These are phyloP conservation scores for Poicephalus gulielmi DNA, from an alignment of 2,113 vertebrate genomes.

Conservation along the genomic window DNA sequence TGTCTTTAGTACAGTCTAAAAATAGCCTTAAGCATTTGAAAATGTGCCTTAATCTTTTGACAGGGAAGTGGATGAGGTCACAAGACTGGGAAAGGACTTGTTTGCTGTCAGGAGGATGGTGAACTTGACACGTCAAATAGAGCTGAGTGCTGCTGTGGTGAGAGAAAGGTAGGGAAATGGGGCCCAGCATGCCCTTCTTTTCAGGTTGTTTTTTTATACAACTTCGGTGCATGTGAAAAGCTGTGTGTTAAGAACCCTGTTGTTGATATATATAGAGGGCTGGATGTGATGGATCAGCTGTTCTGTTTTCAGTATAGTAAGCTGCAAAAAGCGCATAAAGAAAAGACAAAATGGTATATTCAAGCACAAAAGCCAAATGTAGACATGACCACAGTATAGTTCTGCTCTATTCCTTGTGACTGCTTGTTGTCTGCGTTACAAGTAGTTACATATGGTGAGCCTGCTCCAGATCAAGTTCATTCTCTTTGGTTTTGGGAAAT, in stretches of 20 bases:
- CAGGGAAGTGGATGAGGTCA: conserved; percentile 52
- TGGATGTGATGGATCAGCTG: background rate
- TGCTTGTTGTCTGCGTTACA: background rate
- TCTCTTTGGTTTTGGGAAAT: background rate
- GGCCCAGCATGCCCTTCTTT: background rate
- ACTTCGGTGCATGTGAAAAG: background rate
- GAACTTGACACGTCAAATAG: background rate
- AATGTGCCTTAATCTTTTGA: conserved; percentile 56
- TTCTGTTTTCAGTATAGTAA: background rate
- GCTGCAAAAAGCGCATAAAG: background rate
- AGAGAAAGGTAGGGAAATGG: background rate
- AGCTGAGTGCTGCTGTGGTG: background rate
- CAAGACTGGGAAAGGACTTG: background rate
- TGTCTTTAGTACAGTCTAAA: conserved; percentile 2
- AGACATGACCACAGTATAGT: background rate
- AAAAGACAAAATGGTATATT: background rate
- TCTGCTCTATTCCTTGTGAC: conserved; percentile 24
- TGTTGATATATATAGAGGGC: background rate
- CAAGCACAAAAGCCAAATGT: background rate
- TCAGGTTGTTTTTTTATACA: background rate
- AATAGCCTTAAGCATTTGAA: conserved; percentile 53
- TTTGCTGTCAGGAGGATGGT: background rate
- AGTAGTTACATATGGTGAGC: background rate
- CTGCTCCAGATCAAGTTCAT: background rate
- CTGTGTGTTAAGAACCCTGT: background rate